Conservation (phyloP, 2,888 invertebrate species). For the Dysmachus trigonus region DNA sequence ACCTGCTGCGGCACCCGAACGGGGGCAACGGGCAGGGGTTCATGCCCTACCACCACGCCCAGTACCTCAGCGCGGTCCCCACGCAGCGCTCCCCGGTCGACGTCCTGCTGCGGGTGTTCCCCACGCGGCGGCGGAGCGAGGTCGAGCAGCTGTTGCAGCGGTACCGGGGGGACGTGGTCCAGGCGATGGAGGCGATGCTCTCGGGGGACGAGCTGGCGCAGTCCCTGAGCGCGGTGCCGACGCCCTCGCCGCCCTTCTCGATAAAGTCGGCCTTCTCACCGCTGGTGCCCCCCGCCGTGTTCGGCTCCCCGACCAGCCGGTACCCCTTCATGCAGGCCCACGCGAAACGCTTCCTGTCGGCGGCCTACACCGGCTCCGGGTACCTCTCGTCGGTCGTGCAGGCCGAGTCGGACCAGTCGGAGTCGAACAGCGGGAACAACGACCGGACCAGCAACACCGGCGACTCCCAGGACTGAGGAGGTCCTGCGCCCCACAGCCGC, state of each 20-base stretch:
- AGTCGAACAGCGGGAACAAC: slow-evolving; percentile 63
- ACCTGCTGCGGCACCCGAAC: slow-evolving; percentile 56
- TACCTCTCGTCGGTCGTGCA: slow-evolving; percentile 81
- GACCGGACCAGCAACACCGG: slow-evolving; percentile 62
- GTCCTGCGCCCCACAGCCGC: not conserved
- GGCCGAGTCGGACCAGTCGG: slow-evolving; percentile 62
- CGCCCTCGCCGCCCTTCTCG: slow-evolving; percentile 62
- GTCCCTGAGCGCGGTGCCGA: slow-evolving; percentile 53
- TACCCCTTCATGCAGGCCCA: slow-evolving; percentile 68
- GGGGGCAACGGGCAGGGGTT: slow-evolving; percentile 63
- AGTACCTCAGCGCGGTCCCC: slow-evolving; percentile 58
- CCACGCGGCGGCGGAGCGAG: slow-evolving; percentile 83
- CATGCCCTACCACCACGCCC: slow-evolving; percentile 64
- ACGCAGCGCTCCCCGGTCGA: slow-evolving; percentile 82
- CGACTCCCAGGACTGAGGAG: slow-evolving; percentile 63
- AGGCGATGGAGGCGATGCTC: slow-evolving; percentile 92
- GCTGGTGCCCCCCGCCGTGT: slow-evolving; percentile 67
- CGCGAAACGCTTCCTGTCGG: slow-evolving; percentile 80
- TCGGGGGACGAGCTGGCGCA: slow-evolving; percentile 68
- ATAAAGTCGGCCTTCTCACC: slow-evolving; percentile 81
- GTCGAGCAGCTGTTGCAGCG: slow-evolving; percentile 85
- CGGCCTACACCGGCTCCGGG: slow-evolving; percentile 84
- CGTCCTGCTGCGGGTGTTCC: slow-evolving; percentile 88
- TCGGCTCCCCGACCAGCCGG: slow-evolving; percentile 62
- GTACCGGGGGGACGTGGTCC: slow-evolving; percentile 88